Percentiles rank a stretch among this genome's conserved stretches.
Conservation (phyloP, 1,140 invertebrate species). For the Lasaia peninsularis region DNA sequence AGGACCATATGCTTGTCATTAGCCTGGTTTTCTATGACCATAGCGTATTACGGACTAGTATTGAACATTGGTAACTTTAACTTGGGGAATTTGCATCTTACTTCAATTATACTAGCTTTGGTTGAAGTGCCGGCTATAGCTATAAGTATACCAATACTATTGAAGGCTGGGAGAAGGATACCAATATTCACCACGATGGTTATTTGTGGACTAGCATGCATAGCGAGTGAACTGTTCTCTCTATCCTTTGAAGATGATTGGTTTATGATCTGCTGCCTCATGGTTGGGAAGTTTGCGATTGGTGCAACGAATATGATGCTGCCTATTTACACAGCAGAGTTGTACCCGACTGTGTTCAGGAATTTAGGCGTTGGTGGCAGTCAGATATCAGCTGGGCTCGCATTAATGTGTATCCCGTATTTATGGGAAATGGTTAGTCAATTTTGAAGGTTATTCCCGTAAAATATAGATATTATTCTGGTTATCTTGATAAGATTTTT, state of each 20-base stretch:
- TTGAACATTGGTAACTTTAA: constrained; percentile 84
- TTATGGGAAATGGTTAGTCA: constrained; percentile 83
- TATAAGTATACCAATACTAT: constrained; percentile 82
- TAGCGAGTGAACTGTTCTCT: constrained; percentile 77
- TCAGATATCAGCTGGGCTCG: constrained; percentile 83
- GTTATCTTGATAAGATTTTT: neutral
- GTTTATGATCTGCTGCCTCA: constrained; percentile 80
- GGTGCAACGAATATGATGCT: constrained; percentile 84
- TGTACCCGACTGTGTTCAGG: constrained; percentile 85
- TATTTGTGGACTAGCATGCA: constrained; percentile 81
- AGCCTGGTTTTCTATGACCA: constrained; percentile 85
- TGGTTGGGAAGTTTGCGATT: constrained; percentile 84
- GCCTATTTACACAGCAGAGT: constrained; percentile 85
- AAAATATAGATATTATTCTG: too few species aligned
- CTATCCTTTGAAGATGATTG: constrained; percentile 72
- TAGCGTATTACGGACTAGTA: constrained; percentile 85
- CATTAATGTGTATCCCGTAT: constrained; percentile 84
- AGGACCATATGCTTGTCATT: constrained; percentile 82
- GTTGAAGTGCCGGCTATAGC: constrained; percentile 86
- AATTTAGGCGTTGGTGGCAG: constrained; percentile 85
- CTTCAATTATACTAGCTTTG: constrained; percentile 82
- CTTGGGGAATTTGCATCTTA: constrained; percentile 83
- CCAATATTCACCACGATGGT: constrained; percentile 82
- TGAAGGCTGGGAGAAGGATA: constrained; percentile 83
- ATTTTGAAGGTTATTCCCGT: constrained; percentile 16